These are phyloP conservation scores for Xestia ashworthii DNA, from an alignment of 2,888 invertebrate genomes.

Conservation along the genomic window DNA sequence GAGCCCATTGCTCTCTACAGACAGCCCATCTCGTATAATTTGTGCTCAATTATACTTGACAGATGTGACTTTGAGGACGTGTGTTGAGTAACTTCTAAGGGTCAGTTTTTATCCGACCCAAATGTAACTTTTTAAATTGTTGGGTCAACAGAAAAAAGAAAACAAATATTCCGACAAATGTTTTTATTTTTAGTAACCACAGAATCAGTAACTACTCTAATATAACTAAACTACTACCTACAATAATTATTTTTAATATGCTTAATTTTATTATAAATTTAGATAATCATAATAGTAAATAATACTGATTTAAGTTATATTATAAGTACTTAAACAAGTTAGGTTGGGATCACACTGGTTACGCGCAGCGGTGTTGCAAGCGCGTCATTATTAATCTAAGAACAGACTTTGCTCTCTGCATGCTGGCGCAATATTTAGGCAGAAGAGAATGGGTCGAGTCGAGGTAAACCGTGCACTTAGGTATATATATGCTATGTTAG, in stretches of 20 bases:
- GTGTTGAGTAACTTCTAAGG: slow-evolving; percentile 35
- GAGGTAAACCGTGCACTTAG: neutral
- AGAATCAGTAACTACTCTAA: slow-evolving; percentile 34
- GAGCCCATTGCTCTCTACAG: slow-evolving; percentile 59
- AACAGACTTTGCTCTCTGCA: slow-evolving; percentile 22
- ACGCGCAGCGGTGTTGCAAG: slow-evolving; percentile 1
- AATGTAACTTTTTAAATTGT: neutral
- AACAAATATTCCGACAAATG: neutral
- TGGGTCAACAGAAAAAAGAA: neutral
- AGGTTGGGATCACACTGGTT: slow-evolving; percentile 29
- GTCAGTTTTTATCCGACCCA: neutral
- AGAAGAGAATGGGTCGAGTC: slow-evolving; percentile 16
- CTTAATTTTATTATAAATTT: slow-evolving; percentile 1
- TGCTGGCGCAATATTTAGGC: neutral
- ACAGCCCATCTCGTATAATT: slow-evolving; percentile 46
- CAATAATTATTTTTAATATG: slow-evolving; percentile 7
- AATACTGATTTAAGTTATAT: slow-evolving; percentile 57
- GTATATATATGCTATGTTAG: neutral
- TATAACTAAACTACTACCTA: slow-evolving; percentile 16
- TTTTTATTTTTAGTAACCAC: slow-evolving; percentile 46
- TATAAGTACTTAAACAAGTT: slow-evolving; percentile 65
- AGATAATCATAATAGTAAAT: slow-evolving; percentile 27
- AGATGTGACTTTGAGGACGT: slow-evolving; percentile 19
- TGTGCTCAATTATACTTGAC: slow-evolving; percentile 48
- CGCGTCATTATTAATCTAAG: slow-evolving; percentile 5